Evolutionary conservation across 2,113 vertebrate genomes (phyloP).

Genomic region (Mesocricetus auratus): DNA sequence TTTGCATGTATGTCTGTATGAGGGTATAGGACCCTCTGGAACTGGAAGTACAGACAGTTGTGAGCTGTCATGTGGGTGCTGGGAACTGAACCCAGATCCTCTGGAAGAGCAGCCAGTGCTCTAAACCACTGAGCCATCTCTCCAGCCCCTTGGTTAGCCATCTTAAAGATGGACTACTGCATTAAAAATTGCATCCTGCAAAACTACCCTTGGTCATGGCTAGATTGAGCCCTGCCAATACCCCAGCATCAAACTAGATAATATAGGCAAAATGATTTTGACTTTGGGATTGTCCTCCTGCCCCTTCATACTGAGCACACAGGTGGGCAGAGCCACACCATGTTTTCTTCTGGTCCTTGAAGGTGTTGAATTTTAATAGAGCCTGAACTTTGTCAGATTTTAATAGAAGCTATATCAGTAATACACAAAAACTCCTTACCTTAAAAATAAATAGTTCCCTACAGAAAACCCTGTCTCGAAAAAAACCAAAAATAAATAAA

Average conservation of each 20-base stretch:
- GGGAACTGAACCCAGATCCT: no score
- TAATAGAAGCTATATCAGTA: slow-evolving; percentile 13
- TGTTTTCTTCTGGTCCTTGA: neutral
- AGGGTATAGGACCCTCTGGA: neutral
- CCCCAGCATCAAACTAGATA: neutral
- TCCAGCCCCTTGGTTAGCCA: neutral
- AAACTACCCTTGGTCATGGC: neutral
- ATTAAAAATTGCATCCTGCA: slow-evolving; percentile 26
- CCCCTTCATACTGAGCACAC: neutral
- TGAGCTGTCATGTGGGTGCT: no score
- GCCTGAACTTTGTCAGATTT: neutral
- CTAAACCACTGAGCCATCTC: neutral
- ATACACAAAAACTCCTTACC: neutral
- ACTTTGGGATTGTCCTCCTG: neutral
- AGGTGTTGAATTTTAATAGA: slow-evolving; percentile 26
- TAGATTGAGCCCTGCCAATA: neutral
- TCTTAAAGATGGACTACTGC: slow-evolving; percentile 24
- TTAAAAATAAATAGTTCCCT: neutral
- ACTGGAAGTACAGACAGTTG: neutral
- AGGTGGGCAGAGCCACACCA: no score
- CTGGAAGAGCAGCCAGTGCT: neutral
- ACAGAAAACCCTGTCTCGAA: no score
- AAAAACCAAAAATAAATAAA: no score
- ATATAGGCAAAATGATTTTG: neutral
- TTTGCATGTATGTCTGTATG: neutral